phyloP scores from a whole-genome alignment of 2,888 invertebrate species.

The Fabriciana adippe region DNA sequence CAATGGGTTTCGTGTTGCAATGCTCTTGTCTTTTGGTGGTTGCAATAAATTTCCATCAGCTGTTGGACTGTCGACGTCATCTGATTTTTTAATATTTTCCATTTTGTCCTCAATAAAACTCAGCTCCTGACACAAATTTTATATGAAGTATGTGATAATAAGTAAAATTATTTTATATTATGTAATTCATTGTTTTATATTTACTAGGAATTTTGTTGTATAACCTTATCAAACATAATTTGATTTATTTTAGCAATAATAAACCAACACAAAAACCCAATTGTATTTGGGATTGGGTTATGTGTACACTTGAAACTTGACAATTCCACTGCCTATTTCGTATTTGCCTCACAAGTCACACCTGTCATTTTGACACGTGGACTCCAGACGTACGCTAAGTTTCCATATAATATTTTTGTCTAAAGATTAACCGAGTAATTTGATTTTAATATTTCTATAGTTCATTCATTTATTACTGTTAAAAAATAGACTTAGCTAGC shows the following conservation, averaged over 20 bases:
- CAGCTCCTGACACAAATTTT: slow-evolving; percentile 10
- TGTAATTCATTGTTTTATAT: slow-evolving; percentile 19
- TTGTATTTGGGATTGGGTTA: slow-evolving; percentile 32
- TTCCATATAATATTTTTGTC: slow-evolving; percentile 77
- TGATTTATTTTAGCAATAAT: slow-evolving; percentile 22
- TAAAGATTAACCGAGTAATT: slow-evolving; percentile 89
- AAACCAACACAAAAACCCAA: slow-evolving; percentile 38
- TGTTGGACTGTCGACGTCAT: slow-evolving; percentile 61
- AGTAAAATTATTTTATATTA: slow-evolving; percentile 13
- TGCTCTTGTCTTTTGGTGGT: slow-evolving; percentile 67
- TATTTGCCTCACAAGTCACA: neutral
- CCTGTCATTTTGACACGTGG: slow-evolving; percentile 14
- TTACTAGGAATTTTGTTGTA: slow-evolving; percentile 3
- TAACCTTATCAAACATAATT: slow-evolving; percentile 14
- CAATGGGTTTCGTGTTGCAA: slow-evolving; percentile 78
- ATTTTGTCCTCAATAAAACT: slow-evolving; percentile 34
- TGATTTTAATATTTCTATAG: slow-evolving; percentile 83
- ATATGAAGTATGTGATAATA: slow-evolving; percentile 9
- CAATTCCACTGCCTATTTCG: slow-evolving; percentile 7
- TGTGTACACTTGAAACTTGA: slow-evolving; percentile 36
- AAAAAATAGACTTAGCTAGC: slow-evolving; percentile 94
- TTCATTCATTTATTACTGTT: slow-evolving; percentile 86
- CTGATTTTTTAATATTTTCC: slow-evolving; percentile 51
- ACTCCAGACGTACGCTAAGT: neutral
- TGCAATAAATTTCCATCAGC: slow-evolving; percentile 74